phyloP scores from a whole-genome alignment of 1,140 invertebrate species.

The Drosophila ogumai region DNA sequence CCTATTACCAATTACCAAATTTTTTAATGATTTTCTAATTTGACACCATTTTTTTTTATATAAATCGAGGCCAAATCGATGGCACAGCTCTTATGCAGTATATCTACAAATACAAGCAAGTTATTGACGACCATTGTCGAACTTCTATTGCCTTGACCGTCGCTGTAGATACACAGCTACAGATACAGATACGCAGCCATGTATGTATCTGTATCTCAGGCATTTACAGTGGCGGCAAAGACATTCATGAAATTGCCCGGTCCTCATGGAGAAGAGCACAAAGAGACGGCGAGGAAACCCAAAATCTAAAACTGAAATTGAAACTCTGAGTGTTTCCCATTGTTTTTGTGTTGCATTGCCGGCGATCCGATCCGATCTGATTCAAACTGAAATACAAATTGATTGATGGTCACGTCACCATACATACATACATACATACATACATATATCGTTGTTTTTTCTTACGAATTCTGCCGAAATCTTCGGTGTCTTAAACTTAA shows the following conservation, averaged over 20 bases:
- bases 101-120: neutral
- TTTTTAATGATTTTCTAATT: neutral
- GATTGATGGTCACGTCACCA: constrained; percentile 38
- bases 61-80: neutral
- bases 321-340: constrained; percentile 29
- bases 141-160: constrained; percentile 21
- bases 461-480: constrained; percentile 11
- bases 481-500: neutral
- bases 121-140: constrained; percentile 5
- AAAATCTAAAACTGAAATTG: constrained; percentile 29
- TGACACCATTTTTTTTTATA: neutral
- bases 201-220: constrained; percentile 31
- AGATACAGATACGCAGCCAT: neutral
- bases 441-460: neutral
- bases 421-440: too few species aligned
- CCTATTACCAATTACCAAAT: neutral
- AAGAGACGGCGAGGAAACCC: neutral
- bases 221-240: constrained; percentile 42
- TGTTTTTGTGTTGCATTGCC: constrained; percentile 25
- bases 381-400: constrained; percentile 15
- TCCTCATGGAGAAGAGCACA: constrained; percentile 7
- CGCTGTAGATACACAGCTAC: constrained; percentile 5
- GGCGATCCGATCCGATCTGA: constrained; percentile 1
- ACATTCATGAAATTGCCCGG: constrained; percentile 39
- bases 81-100: neutral